These are phyloP conservation scores for Drosophila subpulchrella DNA, from an alignment of 1,140 invertebrate genomes.

Conservation along the genomic window DNA sequence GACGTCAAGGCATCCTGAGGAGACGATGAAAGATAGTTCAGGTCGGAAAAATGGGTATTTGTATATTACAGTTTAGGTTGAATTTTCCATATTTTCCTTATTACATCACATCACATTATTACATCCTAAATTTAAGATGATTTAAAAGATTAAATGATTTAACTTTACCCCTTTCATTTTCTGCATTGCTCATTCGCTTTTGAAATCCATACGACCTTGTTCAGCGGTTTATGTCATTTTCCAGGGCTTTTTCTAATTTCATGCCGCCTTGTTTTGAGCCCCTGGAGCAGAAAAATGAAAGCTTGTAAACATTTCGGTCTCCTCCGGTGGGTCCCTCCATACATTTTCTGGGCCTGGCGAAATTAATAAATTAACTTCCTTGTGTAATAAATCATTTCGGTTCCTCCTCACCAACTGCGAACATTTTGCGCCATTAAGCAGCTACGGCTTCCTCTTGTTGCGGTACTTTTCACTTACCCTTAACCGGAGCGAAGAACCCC, in stretches of 20 bases:
- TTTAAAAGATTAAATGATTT: no score
- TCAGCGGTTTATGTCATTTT: conserved; percentile 39
- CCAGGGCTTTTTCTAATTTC: conserved; percentile 30
- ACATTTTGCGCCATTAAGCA: conserved; percentile 82
- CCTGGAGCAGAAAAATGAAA: conserved; percentile 38
- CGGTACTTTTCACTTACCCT: conserved; percentile 80
- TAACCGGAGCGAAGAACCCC: conserved; percentile 49
- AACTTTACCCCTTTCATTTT: not conserved
- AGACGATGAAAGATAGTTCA: conserved; percentile 6
- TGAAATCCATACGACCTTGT: conserved; percentile 65
- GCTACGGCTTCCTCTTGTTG: conserved; percentile 59
- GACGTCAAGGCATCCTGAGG: conserved; percentile 33
- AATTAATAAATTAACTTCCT: conserved; percentile 84
- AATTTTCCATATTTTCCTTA: not conserved
- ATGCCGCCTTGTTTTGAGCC: conserved; percentile 25
- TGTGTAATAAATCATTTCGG: conserved; percentile 80
- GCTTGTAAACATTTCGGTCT: conserved; percentile 65
- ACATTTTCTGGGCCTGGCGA: conserved; percentile 34
- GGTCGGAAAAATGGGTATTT: not conserved
- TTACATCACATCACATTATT: no score
- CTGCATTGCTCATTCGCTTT: conserved; percentile 3
- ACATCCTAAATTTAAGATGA: no score
- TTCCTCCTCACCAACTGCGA: conserved; percentile 70
- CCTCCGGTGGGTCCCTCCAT: conserved; percentile 19
- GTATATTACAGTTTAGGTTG: not conserved